Percentiles rank a stretch among this genome's conserved stretches.
Conservation (phyloP, 2,888 invertebrate genomes). For the Nomada ruficornis region DNA sequence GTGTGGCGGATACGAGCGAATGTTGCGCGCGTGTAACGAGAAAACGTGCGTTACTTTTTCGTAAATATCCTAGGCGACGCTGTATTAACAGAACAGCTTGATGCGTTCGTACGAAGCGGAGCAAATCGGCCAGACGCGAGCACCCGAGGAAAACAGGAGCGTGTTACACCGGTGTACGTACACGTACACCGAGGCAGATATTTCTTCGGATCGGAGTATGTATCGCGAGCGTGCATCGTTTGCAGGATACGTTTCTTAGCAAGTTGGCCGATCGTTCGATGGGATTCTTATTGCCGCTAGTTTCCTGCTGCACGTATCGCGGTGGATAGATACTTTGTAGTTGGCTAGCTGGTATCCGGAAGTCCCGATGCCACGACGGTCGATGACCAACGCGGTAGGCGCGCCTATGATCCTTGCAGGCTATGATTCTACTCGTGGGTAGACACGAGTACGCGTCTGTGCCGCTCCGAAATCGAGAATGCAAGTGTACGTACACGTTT, state of each 20-base stretch:
- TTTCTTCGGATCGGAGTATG: constrained; percentile 42
- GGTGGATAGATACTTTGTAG: constrained; percentile 57
- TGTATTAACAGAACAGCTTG: neutral
- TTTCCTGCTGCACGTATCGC: constrained; percentile 67
- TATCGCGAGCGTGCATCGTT: constrained; percentile 65
- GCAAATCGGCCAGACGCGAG: neutral
- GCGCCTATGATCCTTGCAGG: constrained; percentile 44
- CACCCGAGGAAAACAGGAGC: neutral
- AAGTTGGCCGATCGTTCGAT: constrained; percentile 73
- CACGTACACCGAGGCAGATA: constrained; percentile 22
- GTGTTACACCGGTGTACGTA: constrained; percentile 14
- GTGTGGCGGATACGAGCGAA: constrained; percentile 5
- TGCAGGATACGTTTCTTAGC: constrained; percentile 62
- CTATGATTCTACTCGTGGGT: constrained; percentile 46
- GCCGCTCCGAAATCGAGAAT: neutral
- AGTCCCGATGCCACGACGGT: constrained; percentile 60
- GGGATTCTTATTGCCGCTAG: constrained; percentile 67
- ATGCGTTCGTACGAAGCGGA: neutral
- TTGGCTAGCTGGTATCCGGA: constrained; percentile 67
- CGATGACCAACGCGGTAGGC: constrained; percentile 47
- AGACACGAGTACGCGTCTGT: neutral
- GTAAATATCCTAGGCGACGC: neutral
- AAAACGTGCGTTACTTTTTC: neutral
- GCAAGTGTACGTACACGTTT: neutral
- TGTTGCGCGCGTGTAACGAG: neutral